Evolutionary conservation across 1,140 invertebrate species (phyloP), one percentile per base, ranked within the genome.

Genomic region (Dendroctonus ponderosae): DNA sequence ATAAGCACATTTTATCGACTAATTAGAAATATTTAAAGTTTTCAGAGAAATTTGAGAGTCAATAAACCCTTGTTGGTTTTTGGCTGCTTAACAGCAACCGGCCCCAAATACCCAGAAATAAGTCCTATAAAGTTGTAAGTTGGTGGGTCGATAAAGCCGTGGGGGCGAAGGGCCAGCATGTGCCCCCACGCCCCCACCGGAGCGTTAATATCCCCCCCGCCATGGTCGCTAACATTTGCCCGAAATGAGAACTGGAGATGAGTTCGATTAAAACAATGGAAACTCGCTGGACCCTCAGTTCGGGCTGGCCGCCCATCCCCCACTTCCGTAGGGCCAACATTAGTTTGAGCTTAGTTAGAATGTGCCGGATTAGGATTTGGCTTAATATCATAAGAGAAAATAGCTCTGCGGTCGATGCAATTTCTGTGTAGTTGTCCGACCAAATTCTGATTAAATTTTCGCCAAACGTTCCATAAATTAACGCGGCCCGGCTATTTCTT

Each of bases 221-320:
- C 71, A 72, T 72, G 71, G 62, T 74, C 64, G 71, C 74, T 71
- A 74, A 76, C 75, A 77, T 76, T 76, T 76, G 75, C 75, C 72
- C 76, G 70, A 77, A 77, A 77, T 77, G 75, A 77, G 76, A 77
- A 76, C 74, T 73, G 68, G 75, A 78, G 76, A 77, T 77, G 76
- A 75, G 75, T 77, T 77, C 75, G 75, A 77, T 78, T 78, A 77
- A 78, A 78, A 78, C 76, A 78, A 78, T 76, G 76, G 72, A 68
- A 68, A 65, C 74, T 63, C 70, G 65, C 68, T 66, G 64, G 66
- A 64, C 67, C 67, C 63, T 67, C 67, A 44, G 48, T 58, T 42
- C 64, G 62, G 15, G 37, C 59, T 52, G 61, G 8, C 49, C 59
- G 41, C 65, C 60, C 14, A 26, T 50, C 37, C 58, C 58, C 38